A percentile compares a stretch with the other conserved stretches of the same genome.
These are phyloP conservation scores for Timema podura DNA, from an alignment of 2,888 invertebrate species.

Conservation along the genomic window DNA sequence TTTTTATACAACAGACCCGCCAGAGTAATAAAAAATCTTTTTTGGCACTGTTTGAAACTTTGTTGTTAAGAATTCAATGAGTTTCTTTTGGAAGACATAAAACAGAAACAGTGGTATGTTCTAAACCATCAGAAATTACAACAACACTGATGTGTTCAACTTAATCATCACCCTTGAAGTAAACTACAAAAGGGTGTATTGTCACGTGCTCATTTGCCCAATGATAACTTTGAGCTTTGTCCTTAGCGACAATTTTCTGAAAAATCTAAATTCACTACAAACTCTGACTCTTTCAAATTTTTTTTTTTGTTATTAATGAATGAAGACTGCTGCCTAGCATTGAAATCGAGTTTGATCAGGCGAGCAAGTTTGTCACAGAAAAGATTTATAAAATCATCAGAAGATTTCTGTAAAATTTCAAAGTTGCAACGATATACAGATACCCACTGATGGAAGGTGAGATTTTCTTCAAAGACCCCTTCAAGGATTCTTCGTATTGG, in stretches of 20 bases:
- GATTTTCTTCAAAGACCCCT: too few species aligned
- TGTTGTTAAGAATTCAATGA: not conserved
- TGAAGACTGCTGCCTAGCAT: not conserved
- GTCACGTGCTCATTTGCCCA: too few species aligned
- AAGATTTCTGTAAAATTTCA: not conserved
- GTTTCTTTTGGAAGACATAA: slow-evolving; percentile 13
- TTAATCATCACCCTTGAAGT: too few species aligned
- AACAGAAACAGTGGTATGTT: slow-evolving; percentile 5
- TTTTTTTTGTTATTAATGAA: slow-evolving; percentile 7
- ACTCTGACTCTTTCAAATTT: too few species aligned
- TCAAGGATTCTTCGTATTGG: not conserved
- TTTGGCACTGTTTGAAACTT: too few species aligned
- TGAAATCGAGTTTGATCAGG: not conserved
- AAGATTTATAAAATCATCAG: not conserved
- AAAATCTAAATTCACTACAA: too few species aligned
- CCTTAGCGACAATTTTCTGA: too few species aligned
- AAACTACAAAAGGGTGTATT: too few species aligned
- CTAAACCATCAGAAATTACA: slow-evolving; percentile 4
- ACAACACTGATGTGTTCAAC: too few species aligned
- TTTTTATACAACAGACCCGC: slow-evolving; percentile 10
- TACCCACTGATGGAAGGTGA: not conserved
- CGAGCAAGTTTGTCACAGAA: not conserved
- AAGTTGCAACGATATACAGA: not conserved
- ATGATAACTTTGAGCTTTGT: too few species aligned
- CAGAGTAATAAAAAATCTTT: too few species aligned